Evolutionary conservation across 1,140 invertebrate species (phyloP).

Genomic region (Kradibia gibbosae): DNA sequence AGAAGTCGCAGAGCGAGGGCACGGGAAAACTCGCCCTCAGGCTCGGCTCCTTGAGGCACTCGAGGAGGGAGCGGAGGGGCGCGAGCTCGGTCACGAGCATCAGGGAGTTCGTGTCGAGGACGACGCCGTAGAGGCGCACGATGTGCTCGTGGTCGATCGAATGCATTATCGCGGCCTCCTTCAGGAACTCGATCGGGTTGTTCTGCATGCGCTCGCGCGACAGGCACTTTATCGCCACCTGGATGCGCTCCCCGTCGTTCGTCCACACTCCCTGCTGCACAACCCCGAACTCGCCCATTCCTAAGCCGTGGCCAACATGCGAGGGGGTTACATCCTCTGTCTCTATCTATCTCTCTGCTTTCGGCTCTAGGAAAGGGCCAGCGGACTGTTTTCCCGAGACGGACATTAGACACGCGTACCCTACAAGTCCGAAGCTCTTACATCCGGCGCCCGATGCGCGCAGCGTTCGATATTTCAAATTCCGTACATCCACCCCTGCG

Average conservation of each 20-base stretch:
- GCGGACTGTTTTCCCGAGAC: no score
- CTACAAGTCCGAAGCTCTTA: neutral
- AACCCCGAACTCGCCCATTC: conserved; percentile 96
- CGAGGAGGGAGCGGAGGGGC: conserved; percentile 92
- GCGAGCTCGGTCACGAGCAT: conserved; percentile 98
- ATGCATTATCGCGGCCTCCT: conserved; percentile 99
- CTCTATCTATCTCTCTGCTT: no score
- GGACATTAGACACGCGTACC: neutral
- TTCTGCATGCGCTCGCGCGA: conserved; percentile 94
- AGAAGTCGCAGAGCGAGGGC: conserved; percentile 90
- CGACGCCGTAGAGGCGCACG: conserved; percentile 96
- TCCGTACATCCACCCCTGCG: neutral
- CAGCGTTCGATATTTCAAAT: no score
- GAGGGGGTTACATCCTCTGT: neutral
- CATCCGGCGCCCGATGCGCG: neutral
- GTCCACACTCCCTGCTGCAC: conserved; percentile 99
- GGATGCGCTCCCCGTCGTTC: conserved; percentile 92
- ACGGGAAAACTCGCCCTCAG: conserved; percentile 91
- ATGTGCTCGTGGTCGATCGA: conserved; percentile 97
- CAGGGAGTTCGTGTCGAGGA: conserved; percentile 92
- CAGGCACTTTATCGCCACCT: conserved; percentile 98
- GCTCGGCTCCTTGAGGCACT: conserved; percentile 95
- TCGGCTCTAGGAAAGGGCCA: no score
- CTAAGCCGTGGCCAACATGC: conserved; percentile 61
- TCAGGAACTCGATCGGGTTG: conserved; percentile 96